Conservation (phyloP, 1,140 invertebrate species). For the Hesperophylax magnus region DNA sequence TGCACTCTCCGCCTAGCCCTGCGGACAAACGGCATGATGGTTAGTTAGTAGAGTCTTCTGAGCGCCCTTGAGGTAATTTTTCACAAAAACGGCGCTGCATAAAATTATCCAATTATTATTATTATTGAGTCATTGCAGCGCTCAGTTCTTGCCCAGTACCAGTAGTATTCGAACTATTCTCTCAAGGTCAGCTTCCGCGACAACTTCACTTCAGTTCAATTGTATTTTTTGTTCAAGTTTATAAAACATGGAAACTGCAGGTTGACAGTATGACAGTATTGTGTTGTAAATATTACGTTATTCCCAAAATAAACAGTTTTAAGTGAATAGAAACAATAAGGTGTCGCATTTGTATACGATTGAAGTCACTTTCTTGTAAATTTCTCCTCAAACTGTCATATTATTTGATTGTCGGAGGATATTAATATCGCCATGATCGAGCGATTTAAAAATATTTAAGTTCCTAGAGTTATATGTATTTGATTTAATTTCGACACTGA, state of each 20-base stretch:
- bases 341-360: not conserved
- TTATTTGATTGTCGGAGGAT: not conserved
- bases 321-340: not conserved
- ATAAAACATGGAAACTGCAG: conserved; percentile 37
- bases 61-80: too few species aligned
- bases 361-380: not conserved
- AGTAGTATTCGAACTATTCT: too few species aligned
- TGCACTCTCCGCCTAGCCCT: too few species aligned
- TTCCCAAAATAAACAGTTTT: conserved; percentile 3
- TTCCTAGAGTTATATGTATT: conserved; percentile 1
- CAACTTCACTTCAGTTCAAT: conserved; percentile 22
- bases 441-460: conserved; percentile 18
- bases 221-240: conserved; percentile 43
- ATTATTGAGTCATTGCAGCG: too few species aligned
- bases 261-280: conserved; percentile 38
- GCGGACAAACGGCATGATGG: too few species aligned
- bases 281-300: conserved; percentile 42
- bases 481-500: not conserved
- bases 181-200: not conserved
- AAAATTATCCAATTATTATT: too few species aligned
- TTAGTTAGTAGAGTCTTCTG: too few species aligned
- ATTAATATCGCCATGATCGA: conserved; percentile 20
- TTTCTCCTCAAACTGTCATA: not conserved
- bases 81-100: too few species aligned
- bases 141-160: too few species aligned